A percentile compares a stretch with the other conserved stretches of the same genome.
phyloP scores from a whole-genome alignment of 2,113 vertebrate species.

The Epinephelus cyanopodus region DNA sequence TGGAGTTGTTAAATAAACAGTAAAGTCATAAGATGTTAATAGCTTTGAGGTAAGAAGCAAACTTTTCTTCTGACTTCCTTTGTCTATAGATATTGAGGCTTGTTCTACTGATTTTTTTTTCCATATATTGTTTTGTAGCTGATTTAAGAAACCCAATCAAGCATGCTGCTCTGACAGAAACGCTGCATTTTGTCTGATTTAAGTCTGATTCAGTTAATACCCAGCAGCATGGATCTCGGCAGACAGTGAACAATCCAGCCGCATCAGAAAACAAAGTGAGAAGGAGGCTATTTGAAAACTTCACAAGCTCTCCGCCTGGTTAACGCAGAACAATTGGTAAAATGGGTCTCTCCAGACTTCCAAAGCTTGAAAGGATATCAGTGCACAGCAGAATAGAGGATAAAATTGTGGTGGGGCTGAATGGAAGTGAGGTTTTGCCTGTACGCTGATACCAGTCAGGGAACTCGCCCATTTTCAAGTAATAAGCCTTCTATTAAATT shows the following conservation, averaged over 20 bases:
- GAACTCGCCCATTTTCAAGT: conserved; percentile 45
- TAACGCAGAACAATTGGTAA: conserved; percentile 48
- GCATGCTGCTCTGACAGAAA: neutral
- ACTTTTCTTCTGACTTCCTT: neutral
- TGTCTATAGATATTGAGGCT: neutral
- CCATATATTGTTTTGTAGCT: neutral
- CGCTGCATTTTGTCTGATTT: neutral
- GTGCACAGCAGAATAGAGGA: conserved; percentile 35
- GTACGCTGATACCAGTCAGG: conserved; percentile 8
- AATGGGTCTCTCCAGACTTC: conserved; percentile 36
- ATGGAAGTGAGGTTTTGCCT: conserved; percentile 17
- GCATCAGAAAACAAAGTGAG: conserved; percentile 2
- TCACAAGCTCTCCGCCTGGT: conserved; percentile 37
- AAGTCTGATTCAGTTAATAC: conserved; percentile 19
- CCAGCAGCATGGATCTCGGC: conserved; percentile 4
- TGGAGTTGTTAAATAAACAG: too few species aligned
- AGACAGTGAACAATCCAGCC: neutral
- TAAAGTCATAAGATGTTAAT: too few species aligned
- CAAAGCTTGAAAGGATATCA: conserved; percentile 29
- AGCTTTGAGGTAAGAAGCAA: neutral
- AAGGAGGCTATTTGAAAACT: conserved; percentile 32
- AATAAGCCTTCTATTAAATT: conserved; percentile 65
- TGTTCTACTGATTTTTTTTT: conserved; percentile 14
- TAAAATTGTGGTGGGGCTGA: conserved; percentile 31
- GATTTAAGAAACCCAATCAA: neutral